Evolutionary conservation across 2,888 invertebrate genomes (phyloP).

Genomic region (Oasisia sp.): DNA sequence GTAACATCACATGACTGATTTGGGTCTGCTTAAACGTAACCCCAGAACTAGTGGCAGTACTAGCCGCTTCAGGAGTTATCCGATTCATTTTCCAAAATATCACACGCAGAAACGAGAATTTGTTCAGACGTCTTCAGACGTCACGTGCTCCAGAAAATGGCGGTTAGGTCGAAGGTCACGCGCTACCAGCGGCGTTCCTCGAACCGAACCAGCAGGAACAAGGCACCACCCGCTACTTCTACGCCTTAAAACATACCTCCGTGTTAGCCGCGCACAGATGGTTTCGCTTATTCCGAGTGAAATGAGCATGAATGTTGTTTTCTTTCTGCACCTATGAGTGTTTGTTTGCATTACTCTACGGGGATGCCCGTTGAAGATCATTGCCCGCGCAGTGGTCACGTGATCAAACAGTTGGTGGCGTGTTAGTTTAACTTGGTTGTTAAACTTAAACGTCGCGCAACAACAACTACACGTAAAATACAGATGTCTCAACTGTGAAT

Average conservation of each 20-base stretch:
- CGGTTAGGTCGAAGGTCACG: neutral
- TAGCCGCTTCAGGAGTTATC: neutral
- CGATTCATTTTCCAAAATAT: neutral
- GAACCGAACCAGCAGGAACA: neutral
- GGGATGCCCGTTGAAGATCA: neutral
- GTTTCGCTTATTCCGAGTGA: neutral
- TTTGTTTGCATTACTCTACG: constrained; percentile 3
- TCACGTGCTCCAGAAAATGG: neutral
- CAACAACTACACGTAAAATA: too few species aligned
- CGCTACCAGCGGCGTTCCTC: neutral
- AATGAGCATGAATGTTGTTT: neutral
- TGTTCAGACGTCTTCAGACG: neutral
- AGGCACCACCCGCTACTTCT: neutral
- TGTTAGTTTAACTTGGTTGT: too few species aligned
- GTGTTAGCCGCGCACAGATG: neutral
- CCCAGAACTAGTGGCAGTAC: too few species aligned
- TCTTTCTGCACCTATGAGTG: neutral
- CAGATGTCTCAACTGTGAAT: too few species aligned
- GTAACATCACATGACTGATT: neutral
- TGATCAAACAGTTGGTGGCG: neutral
- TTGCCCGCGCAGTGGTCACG: neutral
- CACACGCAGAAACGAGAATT: neutral
- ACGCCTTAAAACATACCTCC: neutral
- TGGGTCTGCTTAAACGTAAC: neutral
- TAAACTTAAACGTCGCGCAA: too few species aligned